Conservation (phyloP, 2,113 vertebrate species). For the Marmota flaviventris region DNA sequence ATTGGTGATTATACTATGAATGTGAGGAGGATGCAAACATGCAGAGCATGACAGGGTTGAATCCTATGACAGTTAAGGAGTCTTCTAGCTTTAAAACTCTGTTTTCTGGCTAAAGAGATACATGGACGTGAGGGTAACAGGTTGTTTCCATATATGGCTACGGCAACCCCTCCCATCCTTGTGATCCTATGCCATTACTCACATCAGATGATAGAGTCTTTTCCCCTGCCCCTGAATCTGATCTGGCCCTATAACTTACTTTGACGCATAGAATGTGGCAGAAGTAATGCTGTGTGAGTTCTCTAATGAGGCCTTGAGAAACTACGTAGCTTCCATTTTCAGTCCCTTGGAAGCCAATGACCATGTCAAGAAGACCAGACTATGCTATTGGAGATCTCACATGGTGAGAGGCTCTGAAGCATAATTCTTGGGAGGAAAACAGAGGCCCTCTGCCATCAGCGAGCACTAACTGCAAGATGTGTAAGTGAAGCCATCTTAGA, state of each 20-base stretch:
- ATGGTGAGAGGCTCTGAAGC: background rate
- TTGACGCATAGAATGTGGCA: background rate
- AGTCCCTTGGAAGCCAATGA: background rate
- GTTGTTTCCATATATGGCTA: background rate
- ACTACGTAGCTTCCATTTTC: background rate
- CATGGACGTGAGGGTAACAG: background rate
- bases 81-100: background rate
- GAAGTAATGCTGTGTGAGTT: background rate
- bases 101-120: background rate
- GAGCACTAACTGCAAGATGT: background rate
- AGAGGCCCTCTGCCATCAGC: background rate
- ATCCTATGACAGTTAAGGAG: background rate
- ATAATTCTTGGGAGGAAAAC: background rate
- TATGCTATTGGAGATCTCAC: background rate
- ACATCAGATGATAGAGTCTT: background rate
- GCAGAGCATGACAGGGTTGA: background rate
- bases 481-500: background rate
- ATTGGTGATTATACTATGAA: background rate
- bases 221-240: background rate
- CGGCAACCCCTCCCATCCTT: background rate
- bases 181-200: background rate
- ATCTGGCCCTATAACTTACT: background rate
- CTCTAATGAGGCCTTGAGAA: background rate
- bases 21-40: background rate
- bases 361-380: background rate